Evolutionary conservation across 2,888 invertebrate species (phyloP).

Genomic region (Ganaspis brasiliensis): DNA sequence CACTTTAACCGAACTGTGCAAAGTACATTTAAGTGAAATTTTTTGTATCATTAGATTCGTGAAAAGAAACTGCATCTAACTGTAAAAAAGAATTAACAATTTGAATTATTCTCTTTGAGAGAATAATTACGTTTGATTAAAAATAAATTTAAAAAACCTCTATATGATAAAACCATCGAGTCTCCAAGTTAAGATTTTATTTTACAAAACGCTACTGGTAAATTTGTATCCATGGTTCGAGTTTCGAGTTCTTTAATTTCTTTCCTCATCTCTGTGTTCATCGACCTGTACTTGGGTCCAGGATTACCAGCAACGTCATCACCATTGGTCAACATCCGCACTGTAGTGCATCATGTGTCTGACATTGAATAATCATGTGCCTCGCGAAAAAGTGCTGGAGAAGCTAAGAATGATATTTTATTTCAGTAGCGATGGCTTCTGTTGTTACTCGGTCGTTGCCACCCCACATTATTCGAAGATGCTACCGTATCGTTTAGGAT

Average conservation of each 20-base stretch:
- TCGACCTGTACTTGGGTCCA: constrained; percentile 5
- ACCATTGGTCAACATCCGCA: constrained; percentile 21
- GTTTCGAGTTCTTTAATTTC: neutral
- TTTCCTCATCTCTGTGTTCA: neutral
- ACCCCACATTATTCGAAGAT: constrained; percentile 2
- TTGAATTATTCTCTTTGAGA: no score
- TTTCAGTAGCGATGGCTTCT: constrained; percentile 27
- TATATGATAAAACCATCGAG: no score
- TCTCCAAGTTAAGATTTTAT: no score
- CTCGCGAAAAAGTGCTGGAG: constrained; percentile 22
- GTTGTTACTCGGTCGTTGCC: constrained; percentile 34
- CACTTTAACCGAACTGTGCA: no score
- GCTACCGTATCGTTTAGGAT: constrained; percentile 29
- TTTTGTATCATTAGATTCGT: no score
- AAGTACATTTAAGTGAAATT: no score
- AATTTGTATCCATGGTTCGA: neutral
- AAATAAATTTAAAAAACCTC: no score
- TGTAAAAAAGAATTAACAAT: no score
- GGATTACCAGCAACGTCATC: constrained; percentile 6
- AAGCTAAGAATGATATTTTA: constrained; percentile 38
- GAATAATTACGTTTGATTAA: no score
- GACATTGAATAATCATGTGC: constrained; percentile 32
- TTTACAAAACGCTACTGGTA: no score
- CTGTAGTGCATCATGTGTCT: constrained; percentile 20
- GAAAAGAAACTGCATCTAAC: no score